Evolutionary conservation across 2,888 invertebrate species (phyloP), one percentile per base, ranked within the genome.

Genomic region (Oithona nana): DNA sequence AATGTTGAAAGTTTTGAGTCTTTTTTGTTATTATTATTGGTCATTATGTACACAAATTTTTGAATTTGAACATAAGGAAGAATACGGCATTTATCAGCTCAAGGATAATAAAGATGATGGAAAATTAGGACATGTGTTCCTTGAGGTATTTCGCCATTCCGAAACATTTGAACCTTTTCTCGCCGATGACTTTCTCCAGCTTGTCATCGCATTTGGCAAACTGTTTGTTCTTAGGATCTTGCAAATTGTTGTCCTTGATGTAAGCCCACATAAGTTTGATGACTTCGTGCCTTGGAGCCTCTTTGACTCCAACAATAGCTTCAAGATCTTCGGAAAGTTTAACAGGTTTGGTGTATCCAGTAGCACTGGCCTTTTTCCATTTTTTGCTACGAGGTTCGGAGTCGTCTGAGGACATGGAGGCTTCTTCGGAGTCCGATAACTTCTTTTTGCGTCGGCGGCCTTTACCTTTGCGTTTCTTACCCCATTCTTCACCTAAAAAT

Each of bases 101-200:
- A n/a, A n/a, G n/a, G n/a, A n/a, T n/a, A n/a, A n/a, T n/a, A n/a
- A n/a, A n/a, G n/a, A n/a, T n/a, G n/a, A n/a, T n/a, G n/a, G n/a
- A n/a, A 39, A 39, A 39, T 39, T 39, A 39, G 29, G 62, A 57
- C 63, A 63, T 60, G 76, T 93, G 94, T 66, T 83, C 82, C 75
- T 90, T 90, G 68, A 95, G 79, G 74, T 88, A 88, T 74, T 94
- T 94, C 85, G 94, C 87, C 94, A 94, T 94, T 66, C 90, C 93
- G 70, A 94, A 94, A 63, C 88, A 88, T 69, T 88, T 83, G 80
- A 95, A 90, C 69, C 90, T 82, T 72, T 90, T 90, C 1, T 84
- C 83, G 49, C 78, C 77, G 39, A 61, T 61, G 49, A 94, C 85
- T 74, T 86, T 88, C 73, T 83, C 77, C 50, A 94, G 76, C 61